A percentile compares a stretch with the other conserved stretches of the same genome.
These are phyloP conservation scores for Scaptomyza hsui DNA, from an alignment of 1,140 invertebrate genomes.

Conservation along the genomic window DNA sequence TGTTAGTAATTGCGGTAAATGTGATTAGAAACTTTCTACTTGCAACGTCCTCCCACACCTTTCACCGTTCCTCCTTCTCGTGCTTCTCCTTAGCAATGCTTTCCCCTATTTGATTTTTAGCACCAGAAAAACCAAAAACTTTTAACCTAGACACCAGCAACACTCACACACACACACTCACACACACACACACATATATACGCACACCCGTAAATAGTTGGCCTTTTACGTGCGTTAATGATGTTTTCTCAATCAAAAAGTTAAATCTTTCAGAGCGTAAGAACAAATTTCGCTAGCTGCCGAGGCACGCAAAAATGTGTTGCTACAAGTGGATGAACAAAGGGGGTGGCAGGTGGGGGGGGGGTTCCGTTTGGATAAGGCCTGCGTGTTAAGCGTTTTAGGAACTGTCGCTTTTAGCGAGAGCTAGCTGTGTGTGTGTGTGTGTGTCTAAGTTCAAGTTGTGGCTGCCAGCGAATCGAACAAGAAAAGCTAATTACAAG, in stretches of 20 bases:
- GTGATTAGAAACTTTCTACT: slow-evolving; percentile 80
- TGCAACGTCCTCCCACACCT: slow-evolving; percentile 32
- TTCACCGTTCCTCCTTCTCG: no score
- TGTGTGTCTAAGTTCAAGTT: slow-evolving; percentile 13
- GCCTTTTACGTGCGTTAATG: slow-evolving; percentile 81
- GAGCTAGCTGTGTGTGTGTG: slow-evolving; percentile 8
- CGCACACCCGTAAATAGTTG: slow-evolving; percentile 68
- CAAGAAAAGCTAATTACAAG: slow-evolving; percentile 82
- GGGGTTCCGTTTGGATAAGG: slow-evolving; percentile 16
- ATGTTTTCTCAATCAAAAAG: slow-evolving; percentile 82
- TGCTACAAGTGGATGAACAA: background rate
- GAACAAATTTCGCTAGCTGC: slow-evolving; percentile 65
- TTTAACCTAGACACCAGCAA: slow-evolving; percentile 65
- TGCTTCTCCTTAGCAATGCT: slow-evolving; percentile 45
- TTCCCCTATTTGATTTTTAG: slow-evolving; percentile 79
- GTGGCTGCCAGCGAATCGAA: slow-evolving; percentile 72
- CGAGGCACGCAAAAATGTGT: slow-evolving; percentile 63
- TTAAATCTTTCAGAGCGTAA: slow-evolving; percentile 75
- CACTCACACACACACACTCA: background rate
- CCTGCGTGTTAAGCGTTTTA: slow-evolving; percentile 58
- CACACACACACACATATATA: slow-evolving; percentile 12
- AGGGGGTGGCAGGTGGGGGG: background rate
- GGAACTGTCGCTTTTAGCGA: slow-evolving; percentile 61
- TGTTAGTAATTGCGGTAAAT: slow-evolving; percentile 82
- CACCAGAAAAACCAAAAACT: slow-evolving; percentile 74